Base-by-base conservation (phyloP, 2,113 vertebrate genomes). In the Ariopsis seemanni region DNA sequence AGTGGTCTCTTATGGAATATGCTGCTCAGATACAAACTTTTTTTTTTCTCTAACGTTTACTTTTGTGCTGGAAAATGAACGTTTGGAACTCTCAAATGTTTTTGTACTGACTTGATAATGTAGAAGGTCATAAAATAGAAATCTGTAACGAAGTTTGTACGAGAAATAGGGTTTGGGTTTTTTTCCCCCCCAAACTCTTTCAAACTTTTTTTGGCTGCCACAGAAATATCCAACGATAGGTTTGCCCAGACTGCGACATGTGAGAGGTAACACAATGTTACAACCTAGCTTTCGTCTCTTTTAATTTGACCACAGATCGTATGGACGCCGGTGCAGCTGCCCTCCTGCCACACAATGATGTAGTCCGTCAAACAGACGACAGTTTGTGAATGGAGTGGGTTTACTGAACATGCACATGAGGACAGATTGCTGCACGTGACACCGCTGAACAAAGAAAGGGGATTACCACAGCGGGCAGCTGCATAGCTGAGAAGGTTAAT, bases 381-480 rank as follows among this genome's bases (percentile, higher is more conserved):
- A 90, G 88, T 34, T 8, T 87, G 57, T 89, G 82, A 91, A 87
- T 74, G 80, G 62, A 83, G 78, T 60, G 88, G 74, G 87, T 90
- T 92, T 88, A 88, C 77, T 71, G 88, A 91, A 92, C 88, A 86
- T 89, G 91, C 91, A 81, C 83, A 5, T 82, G 83, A 85, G 74
- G 88, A 88, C 67, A 72, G 85, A 89, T 90, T 86, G 30, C n/a
- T 9, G 8, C 53, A 55, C 14, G 57, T 18, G 60, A 87, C 30
- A 52, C 15, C 6, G 48, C 87, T 88, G 89, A 71, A 82, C 81
- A 87, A 83, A 87, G 90, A 92, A 90, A 86, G 72, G 57, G 77
- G 88, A 91, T 77, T 42, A 83, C 18, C 18, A 30, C 5, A 63
- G n/a, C 17, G 8, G 42, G 48, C 90, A 89, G 91, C 89, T 94